Evolutionary conservation across 2,797 vertebrate species (phyloP), one percentile per base, ranked within the genome.

Genomic region (Sandelia bainsii): DNA sequence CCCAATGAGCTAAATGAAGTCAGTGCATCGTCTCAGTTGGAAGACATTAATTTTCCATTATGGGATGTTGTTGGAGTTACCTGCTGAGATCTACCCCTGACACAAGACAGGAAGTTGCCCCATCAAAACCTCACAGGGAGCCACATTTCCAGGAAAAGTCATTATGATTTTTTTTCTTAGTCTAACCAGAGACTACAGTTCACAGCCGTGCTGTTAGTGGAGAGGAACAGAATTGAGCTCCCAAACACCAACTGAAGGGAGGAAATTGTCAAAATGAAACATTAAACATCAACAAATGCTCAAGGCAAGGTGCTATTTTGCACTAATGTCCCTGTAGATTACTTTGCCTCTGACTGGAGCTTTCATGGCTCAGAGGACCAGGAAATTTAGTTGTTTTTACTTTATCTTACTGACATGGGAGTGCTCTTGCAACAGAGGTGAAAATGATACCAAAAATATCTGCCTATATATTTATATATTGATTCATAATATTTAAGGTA

Each of bases 21-120:
- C 80, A 75, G 75, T 7, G 77, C 77, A 19, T 75, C 40, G 53
- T 77, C 93, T 86, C 94, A 80, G 92, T 83, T 84, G 91, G 93
- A 94, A 81, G 87, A 92, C 93, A 94, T 95, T 94, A 91, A 91
- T 92, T 92, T 89, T 93, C 91, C 94, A 94, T 95, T 94, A 94
- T 80, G 84, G 84, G 88, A 84, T 81, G 80, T 89, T 88, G 75
- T 83, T 84, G 79, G 69, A 64, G 82, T 82, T 89, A 93, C 93
- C 93, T 93, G 93, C 92, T 92, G 94, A 71, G 92, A 69, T 79
- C 77, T 81, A 85, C 85, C 85, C 64, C 80, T 64, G 79, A 76
- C 71, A 81, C 81, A 50, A 82, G 61, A 83, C 83, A 79, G 84
- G 86, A 79, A 79, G 83, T 80, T 51, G 8, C 75, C 80, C 60